Conservation (phyloP, 2,888 invertebrate species). For the Andrena camellia region DNA sequence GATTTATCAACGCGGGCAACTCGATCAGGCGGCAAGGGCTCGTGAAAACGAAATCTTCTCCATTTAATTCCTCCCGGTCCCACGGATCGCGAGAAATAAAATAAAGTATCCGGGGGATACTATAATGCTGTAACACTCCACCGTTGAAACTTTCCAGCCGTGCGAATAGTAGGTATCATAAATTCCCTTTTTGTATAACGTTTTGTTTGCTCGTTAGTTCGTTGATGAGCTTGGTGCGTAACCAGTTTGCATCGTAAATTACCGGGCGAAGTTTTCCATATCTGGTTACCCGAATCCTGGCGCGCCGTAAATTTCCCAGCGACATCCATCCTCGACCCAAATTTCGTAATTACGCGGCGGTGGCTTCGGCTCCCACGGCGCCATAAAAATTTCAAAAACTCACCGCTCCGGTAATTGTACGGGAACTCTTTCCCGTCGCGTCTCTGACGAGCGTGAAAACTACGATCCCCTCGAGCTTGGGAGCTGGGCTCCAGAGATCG, state of each 20-base stretch:
- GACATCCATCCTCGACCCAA: constrained; percentile 40
- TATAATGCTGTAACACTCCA: background rate
- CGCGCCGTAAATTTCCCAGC: constrained; percentile 34
- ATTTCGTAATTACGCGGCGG: constrained; percentile 41
- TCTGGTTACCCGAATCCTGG: constrained; percentile 22
- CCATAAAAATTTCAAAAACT: constrained; percentile 37
- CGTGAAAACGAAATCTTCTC: background rate
- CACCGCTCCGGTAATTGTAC: constrained; percentile 6
- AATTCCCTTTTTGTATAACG: background rate
- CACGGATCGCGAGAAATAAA: no score
- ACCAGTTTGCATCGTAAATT: constrained; percentile 11
- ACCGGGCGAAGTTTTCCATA: constrained; percentile 19
- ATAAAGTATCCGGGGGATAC: no score
- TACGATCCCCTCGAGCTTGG: background rate
- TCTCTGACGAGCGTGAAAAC: background rate
- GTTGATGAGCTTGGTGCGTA: background rate
- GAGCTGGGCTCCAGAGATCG: background rate
- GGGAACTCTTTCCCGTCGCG: background rate
- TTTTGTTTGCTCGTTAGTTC: constrained; percentile 3
- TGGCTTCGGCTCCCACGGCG: constrained; percentile 2
- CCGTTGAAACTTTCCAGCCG: background rate
- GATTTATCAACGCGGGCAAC: background rate
- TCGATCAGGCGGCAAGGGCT: background rate
- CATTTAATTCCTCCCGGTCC: background rate
- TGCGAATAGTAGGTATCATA: background rate